These are phyloP conservation scores for Thysanoteuthis rhombus DNA, from an alignment of 2,888 invertebrate species.

Conservation along the genomic window DNA sequence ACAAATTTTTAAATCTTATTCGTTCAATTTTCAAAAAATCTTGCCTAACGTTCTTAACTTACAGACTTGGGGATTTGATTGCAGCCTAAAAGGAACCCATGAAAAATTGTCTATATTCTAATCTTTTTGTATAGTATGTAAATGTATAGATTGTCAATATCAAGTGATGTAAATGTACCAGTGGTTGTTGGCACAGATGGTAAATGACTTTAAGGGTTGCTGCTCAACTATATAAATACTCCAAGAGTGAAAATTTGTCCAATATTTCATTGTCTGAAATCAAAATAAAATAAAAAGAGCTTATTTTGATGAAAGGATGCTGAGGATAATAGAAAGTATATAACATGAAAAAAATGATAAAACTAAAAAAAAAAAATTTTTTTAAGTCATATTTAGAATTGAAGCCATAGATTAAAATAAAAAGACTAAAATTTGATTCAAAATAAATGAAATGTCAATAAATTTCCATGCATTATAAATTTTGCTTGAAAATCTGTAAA, in stretches of 20 bases:
- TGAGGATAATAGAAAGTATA: neutral
- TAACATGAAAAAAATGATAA: neutral
- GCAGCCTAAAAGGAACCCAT: neutral
- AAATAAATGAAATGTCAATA: neutral
- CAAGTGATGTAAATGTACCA: neutral
- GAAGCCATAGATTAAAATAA: neutral
- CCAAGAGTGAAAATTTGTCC: neutral
- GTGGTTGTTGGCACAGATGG: neutral
- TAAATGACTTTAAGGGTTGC: neutral
- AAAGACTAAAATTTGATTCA: neutral
- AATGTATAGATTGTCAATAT: neutral
- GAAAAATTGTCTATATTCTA: neutral
- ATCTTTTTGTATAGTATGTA: neutral
- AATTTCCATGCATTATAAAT: too few relatives aligned
- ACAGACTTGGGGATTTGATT: neutral
- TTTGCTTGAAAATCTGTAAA: too few relatives aligned
- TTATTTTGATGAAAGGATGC: neutral
- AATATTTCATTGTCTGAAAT: neutral
- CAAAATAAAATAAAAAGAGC: neutral
- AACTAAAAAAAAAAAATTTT: too few relatives aligned
- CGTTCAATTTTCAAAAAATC: neutral
- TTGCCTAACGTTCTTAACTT: neutral
- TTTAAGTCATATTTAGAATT: too few relatives aligned
- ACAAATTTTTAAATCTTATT: neutral
- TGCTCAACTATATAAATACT: neutral